These are phyloP conservation scores for Choristoneura fumiferana DNA, from an alignment of 1,140 invertebrate species.

Conservation along the genomic window DNA sequence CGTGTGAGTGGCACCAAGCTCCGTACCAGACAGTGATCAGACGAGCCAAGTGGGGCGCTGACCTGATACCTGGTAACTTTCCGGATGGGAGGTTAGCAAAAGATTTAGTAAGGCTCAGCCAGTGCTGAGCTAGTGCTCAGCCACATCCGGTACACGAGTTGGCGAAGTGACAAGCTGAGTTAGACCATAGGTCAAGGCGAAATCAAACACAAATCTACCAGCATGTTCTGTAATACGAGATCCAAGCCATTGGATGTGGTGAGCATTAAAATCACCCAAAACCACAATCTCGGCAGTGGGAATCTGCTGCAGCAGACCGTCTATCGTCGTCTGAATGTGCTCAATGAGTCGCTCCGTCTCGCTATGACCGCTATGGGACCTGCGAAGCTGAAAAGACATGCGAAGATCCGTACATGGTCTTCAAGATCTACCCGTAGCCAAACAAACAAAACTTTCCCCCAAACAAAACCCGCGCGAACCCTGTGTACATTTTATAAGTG, in stretches of 20 bases:
- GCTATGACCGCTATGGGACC: slow-evolving; percentile 22
- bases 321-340: slow-evolving; percentile 19
- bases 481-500: too few species aligned
- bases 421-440: too few species aligned
- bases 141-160: slow-evolving; percentile 23
- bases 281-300: slow-evolving; percentile 19
- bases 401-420: too few species aligned
- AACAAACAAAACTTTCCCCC: too few species aligned
- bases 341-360: slow-evolving; percentile 20
- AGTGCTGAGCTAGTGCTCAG: slow-evolving; percentile 24
- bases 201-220: neutral
- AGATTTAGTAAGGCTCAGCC: too few species aligned
- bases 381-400: too few species aligned
- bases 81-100: too few species aligned
- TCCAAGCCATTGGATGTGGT: slow-evolving; percentile 16
- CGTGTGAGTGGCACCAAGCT: too few species aligned
- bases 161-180: slow-evolving; percentile 22
- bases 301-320: slow-evolving; percentile 21
- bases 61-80: too few species aligned
- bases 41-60: too few species aligned
- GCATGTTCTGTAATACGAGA: neutral
- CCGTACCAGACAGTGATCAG: too few species aligned
- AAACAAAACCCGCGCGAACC: too few species aligned
- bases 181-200: slow-evolving; percentile 22
- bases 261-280: slow-evolving; percentile 22